A percentile compares a stretch with the other conserved stretches of the same genome.
phyloP scores from a whole-genome alignment of 1,140 invertebrate species.

The Latrodectus geometricus region DNA sequence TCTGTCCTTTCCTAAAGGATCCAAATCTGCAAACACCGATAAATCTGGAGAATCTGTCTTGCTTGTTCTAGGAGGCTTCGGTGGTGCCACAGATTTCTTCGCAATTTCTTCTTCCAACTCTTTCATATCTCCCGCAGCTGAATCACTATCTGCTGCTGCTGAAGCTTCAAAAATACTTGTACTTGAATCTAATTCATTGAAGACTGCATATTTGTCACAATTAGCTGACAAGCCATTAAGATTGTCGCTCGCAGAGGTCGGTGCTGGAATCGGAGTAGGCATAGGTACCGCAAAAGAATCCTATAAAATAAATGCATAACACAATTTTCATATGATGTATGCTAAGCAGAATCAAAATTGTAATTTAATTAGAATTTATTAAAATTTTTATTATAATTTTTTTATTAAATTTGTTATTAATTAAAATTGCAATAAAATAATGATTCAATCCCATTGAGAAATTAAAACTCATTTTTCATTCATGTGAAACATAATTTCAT shows the following conservation, averaged over 20 bases:
- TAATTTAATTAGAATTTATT: too few species aligned
- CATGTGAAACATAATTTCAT: too few species aligned
- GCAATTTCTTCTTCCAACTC: conserved; percentile 30
- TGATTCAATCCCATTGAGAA: too few species aligned
- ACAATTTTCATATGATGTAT: background rate
- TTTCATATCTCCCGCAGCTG: conserved; percentile 10
- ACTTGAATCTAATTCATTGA: conserved; percentile 32
- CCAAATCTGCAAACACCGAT: conserved; percentile 86
- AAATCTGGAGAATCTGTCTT: conserved; percentile 34
- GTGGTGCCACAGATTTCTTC: conserved; percentile 16
- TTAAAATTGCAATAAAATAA: too few species aligned
- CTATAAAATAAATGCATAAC: background rate
- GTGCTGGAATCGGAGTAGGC: conserved; percentile 30
- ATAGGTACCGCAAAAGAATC: conserved; percentile 48
- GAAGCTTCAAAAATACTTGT: conserved; percentile 43
- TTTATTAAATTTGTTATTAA: too few species aligned
- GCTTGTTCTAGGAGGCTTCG: conserved; percentile 40
- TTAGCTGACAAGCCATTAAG: background rate
- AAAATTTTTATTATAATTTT: too few species aligned
- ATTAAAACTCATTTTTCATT: too few species aligned
- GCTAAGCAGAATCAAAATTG: too few species aligned
- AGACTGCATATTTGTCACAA: conserved; percentile 60
- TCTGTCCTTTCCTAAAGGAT: conserved; percentile 84
- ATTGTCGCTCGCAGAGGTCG: background rate
- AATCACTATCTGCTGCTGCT: background rate